Base-by-base conservation (phyloP, 1,140 invertebrate species). In the Caenorhabditis tropicalis region DNA sequence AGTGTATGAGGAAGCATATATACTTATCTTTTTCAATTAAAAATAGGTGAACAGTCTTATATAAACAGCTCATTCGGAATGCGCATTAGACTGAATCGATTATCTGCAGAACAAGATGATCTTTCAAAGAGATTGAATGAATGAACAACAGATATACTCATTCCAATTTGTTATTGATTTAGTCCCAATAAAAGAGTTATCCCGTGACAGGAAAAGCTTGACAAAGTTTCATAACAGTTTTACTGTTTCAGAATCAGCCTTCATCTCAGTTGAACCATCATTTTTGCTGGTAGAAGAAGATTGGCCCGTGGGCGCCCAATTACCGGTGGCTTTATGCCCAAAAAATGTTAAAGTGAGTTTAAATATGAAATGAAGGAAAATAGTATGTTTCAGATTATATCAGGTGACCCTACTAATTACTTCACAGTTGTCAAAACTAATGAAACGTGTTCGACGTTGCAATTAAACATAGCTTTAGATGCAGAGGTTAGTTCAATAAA, bases 241-340 rank as follows among this genome's bases (percentile, higher is more conserved):
- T n/a, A n/a, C 24, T 16, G 10, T 36, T 74, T 10, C 65, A 74
- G 65, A 74, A 21, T 74, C 33, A n/a, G 65, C 65, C 7, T 29
- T 24, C 0, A 31, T 85, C 1, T 27, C 79, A 6, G 60, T 85
- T 16, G 81, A 85, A 19, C 84, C 84, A n/a, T 60, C 84, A 7
- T 82, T 58, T 70, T 48, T 85, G 0, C 36, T 85, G 19, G 65
- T 85, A 6, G 84, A 85, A 29, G 84, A 85, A 33, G 84, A 85
- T 27, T 85, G 84, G 84, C 80, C 84, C 0, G 36, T 82, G 29
- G 58, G 56, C 15, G 74, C 56, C 9, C 65, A 56, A 15, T 43
- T 85, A 1, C 84, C 84, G 9, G 84, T 85, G 5, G 39, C 48
- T 15, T 24, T 85, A 1, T 85, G 84, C 56, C 82, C 84, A 0